Base-by-base conservation (phyloP, 2,113 vertebrate species). In the Melanerpes aurifrons region DNA sequence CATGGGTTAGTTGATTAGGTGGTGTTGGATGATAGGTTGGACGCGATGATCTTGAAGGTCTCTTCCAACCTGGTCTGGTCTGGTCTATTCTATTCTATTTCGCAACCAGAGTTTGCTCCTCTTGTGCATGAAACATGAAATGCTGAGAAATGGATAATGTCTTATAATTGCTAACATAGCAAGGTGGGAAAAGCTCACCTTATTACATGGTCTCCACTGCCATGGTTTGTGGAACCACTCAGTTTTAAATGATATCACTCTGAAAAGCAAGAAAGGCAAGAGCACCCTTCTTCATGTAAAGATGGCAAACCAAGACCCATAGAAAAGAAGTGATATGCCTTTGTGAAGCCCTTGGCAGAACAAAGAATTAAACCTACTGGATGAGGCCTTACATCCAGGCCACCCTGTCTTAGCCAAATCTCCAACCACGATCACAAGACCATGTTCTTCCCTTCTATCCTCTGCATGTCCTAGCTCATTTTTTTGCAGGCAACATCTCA, bases 401-500 rank as follows among this genome's bases (percentile, higher is more conserved):
- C 26, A 54, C 4, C 32, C 11, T 8, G 1, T 16, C 43, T 74
- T 14, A 59, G 57, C 29, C 35, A 67, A 53, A 56, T 32, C n/a
- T 83, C 68, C 35, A 87, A 2, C 54, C 40, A 8, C 2, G 3
- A 28, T 43, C 72, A 80, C 71, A 63, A 73, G 48, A 74, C 54
- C 26, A n/a, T 9, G 19, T 7, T 68, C 21, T 50, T 43, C 47
- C 25, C 37, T 43, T 47, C 17, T 17, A 1, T 53, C 57, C 32
- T 80, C 64, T 73, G 3, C 10, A 16, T 74, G 13, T 73, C 56
- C 84, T 83, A 54, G 35, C 71, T 61, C 58, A 82, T 61, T 21
- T 74, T 79, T 74, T 89, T 91, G 76, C 87, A 91, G 82, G 82
- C 66, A 81, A 72, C 79, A 81, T 77, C 50, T 86, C 84, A 68